Evolutionary conservation across 1,140 invertebrate genomes (phyloP).

Genomic region (Macrobrachium rosenbergii): DNA sequence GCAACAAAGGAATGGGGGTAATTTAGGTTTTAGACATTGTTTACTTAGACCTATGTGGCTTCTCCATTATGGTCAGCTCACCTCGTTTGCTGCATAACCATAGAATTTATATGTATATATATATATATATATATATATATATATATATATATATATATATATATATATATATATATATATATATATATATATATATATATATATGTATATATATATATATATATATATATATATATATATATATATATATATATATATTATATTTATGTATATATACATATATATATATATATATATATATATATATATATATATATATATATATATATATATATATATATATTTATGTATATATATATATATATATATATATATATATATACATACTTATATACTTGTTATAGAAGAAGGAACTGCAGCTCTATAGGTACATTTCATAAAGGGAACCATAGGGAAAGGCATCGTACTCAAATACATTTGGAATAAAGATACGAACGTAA

Average conservation of each 20-base stretch:
- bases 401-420: too few relatives aligned
- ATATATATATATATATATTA: not conserved
- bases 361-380: conserved; percentile 3
- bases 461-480: too few relatives aligned
- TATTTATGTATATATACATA: conserved; percentile 2
- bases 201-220: conserved; percentile 13
- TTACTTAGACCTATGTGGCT: too few relatives aligned
- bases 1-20: too few relatives aligned
- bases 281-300: conserved; percentile 7
- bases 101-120: not conserved
- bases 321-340: conserved; percentile 23
- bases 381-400: not conserved
- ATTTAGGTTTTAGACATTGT: too few relatives aligned
- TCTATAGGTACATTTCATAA: too few relatives aligned
- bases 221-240: conserved; percentile 7
- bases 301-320: conserved; percentile 25
- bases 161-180: conserved; percentile 19
- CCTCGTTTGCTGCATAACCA: too few relatives aligned
- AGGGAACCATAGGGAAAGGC: too few relatives aligned
- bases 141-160: conserved; percentile 4
- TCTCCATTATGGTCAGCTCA: too few relatives aligned
- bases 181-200: conserved; percentile 20
- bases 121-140: conserved; percentile 22
- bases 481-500: too few relatives aligned
- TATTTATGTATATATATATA: not conserved